Conservation (phyloP, 2,113 vertebrate genomes). For the Megalops atlanticus region DNA sequence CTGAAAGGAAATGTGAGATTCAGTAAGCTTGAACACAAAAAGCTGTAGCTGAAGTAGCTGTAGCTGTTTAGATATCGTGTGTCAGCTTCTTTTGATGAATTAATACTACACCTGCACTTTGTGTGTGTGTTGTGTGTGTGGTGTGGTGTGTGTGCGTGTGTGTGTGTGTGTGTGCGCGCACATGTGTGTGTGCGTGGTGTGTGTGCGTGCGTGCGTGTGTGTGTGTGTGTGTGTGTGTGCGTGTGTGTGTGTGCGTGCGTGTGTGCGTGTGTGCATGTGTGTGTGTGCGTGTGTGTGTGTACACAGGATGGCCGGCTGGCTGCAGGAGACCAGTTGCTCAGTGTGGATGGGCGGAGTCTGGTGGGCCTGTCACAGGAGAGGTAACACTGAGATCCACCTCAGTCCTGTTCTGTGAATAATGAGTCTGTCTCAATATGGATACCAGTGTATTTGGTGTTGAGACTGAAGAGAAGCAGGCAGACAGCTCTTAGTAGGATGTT, state of each 20-base stretch:
- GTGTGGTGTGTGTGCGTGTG: not conserved
- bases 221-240: not conserved
- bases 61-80: too few species aligned
- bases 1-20: too few species aligned
- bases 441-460: too few species aligned
- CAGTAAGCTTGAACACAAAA: too few species aligned
- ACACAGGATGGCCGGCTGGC: conserved; percentile 80
- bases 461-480: too few species aligned
- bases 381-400: too few species aligned
- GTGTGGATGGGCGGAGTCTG: conserved; percentile 86
- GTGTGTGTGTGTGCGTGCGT: not conserved
- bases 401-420: too few species aligned
- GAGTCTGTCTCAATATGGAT: too few species aligned
- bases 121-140: not conserved
- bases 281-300: not conserved
- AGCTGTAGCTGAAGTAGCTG: too few species aligned
- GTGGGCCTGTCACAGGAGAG: conserved; percentile 90
- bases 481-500: too few species aligned
- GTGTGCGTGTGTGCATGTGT: not conserved
- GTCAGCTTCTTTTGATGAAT: not conserved
- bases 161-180: not conserved
- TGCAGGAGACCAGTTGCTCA: conserved; percentile 89
- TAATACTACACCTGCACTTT: not conserved
- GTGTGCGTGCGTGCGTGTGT: not conserved
- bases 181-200: too few species aligned